These are phyloP conservation scores for Solen grandis DNA, from an alignment of 1,140 invertebrate genomes.

Conservation along the genomic window DNA sequence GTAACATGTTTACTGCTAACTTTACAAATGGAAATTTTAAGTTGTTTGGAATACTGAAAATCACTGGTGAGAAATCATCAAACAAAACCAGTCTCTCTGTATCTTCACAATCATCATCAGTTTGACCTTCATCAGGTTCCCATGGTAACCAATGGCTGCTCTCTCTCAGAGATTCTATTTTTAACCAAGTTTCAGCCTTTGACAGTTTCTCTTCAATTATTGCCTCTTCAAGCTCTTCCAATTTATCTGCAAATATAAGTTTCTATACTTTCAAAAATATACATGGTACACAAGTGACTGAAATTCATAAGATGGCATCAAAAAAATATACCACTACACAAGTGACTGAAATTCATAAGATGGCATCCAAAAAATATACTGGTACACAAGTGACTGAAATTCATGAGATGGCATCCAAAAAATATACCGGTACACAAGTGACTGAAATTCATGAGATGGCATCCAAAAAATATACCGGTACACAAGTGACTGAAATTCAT, in stretches of 20 bases:
- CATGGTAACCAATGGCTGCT: conserved; percentile 81
- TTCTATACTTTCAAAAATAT: too few species aligned
- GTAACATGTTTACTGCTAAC: neutral
- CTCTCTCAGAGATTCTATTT: conserved; percentile 80
- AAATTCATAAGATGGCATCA: too few species aligned
- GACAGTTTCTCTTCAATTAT: conserved; percentile 65
- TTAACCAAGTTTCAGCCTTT: conserved; percentile 78
- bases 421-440: too few species aligned
- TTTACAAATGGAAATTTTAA: conserved; percentile 74
- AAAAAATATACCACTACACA: too few species aligned
- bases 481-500: too few species aligned
- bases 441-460: too few species aligned
- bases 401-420: too few species aligned
- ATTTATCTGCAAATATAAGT: conserved; percentile 62
- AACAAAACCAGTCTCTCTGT: conserved; percentile 80
- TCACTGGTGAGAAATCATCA: conserved; percentile 79
- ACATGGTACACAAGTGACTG: too few species aligned
- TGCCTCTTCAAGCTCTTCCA: conserved; percentile 71
- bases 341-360: too few species aligned
- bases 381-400: too few species aligned
- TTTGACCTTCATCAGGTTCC: conserved; percentile 77
- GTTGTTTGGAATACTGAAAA: conserved; percentile 75
- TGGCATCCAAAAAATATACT: too few species aligned
- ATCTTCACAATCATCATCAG: conserved; percentile 81
- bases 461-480: too few species aligned